phyloP scores from a whole-genome alignment of 2,113 vertebrate genomes.

The Neotoma lepida region DNA sequence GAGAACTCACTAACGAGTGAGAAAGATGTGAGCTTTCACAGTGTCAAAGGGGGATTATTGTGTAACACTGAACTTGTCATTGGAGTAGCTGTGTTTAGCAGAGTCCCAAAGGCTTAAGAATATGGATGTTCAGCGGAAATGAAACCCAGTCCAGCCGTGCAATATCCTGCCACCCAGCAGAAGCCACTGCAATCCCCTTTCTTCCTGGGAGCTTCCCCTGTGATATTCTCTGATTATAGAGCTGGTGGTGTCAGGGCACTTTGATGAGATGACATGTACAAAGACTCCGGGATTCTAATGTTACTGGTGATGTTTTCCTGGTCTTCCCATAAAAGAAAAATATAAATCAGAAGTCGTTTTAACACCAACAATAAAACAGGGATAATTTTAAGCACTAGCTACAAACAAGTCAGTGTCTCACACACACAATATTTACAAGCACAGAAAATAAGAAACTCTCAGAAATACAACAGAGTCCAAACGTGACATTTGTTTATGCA shows the following conservation, averaged over 20 bases:
- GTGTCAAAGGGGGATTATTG: neutral
- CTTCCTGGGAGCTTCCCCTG: neutral
- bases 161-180: neutral
- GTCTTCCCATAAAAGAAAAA: neutral
- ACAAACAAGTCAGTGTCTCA: neutral
- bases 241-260: neutral
- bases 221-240: neutral
- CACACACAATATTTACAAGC: neutral
- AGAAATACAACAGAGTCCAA: neutral
- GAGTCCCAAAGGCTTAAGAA: neutral
- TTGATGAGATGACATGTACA: neutral
- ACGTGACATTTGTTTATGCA: neutral
- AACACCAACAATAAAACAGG: neutral
- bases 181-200: neutral
- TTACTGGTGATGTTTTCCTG: constrained; percentile 17
- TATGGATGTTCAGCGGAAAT: neutral
- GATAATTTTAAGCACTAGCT: neutral
- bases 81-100: neutral
- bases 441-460: neutral
- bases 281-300: neutral
- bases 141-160: neutral
- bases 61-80: neutral
- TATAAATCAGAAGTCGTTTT: neutral
- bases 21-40: neutral
- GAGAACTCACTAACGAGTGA: constrained; percentile 17